A percentile compares a stretch with the other conserved stretches of the same genome.
These are phyloP conservation scores for Homarus gammarus DNA, from an alignment of 2,888 invertebrate species.

Conservation along the genomic window DNA sequence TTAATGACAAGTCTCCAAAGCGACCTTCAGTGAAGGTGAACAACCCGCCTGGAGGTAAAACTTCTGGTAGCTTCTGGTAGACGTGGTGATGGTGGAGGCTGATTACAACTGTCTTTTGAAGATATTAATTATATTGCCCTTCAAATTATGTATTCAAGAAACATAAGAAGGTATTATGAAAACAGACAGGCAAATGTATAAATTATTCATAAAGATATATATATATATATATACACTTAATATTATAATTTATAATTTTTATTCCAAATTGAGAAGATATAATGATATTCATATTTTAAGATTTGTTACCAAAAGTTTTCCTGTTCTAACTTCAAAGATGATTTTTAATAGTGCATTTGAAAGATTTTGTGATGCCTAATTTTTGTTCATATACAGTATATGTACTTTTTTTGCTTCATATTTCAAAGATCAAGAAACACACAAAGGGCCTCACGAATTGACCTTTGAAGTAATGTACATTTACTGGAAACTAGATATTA, in stretches of 20 bases:
- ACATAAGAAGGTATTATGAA: too few species aligned
- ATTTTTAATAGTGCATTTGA: slow-evolving; percentile 1
- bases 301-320: too few species aligned
- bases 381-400: background rate
- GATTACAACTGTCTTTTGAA: background rate
- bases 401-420: background rate
- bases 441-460: slow-evolving; percentile 5
- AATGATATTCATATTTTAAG: too few species aligned
- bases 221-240: too few species aligned
- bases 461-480: too few species aligned
- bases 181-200: too few species aligned
- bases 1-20: slow-evolving; percentile 61
- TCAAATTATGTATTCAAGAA: too few species aligned
- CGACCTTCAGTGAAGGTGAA: slow-evolving; percentile 74
- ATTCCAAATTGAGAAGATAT: too few species aligned
- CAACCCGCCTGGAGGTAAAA: slow-evolving; percentile 75
- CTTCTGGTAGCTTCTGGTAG: slow-evolving; percentile 75
- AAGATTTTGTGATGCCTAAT: background rate
- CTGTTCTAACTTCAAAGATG: too few species aligned
- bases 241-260: too few species aligned
- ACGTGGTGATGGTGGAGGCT: background rate
- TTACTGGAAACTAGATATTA: background rate
- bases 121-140: too few species aligned
- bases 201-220: too few species aligned
- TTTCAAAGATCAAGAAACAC: slow-evolving; percentile 20